Evolutionary conservation across 2,797 vertebrate species (phyloP).

Genomic region (Phalloptychus januarius): DNA sequence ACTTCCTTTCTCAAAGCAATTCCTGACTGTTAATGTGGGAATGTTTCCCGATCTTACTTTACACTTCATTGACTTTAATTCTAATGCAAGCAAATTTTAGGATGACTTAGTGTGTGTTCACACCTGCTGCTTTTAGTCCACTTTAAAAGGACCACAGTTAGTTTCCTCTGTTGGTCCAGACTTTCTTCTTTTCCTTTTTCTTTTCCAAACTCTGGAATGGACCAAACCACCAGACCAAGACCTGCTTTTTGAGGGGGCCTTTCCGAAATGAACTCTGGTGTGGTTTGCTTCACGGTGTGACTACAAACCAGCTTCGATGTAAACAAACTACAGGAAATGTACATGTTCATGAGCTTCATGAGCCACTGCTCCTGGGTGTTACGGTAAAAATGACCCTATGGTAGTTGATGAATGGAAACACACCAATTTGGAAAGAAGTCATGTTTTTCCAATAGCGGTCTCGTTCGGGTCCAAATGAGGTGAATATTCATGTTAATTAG

Average conservation of each 20-base stretch:
- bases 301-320: neutral
- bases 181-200: no score
- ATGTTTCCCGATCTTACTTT: constrained; percentile 10
- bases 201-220: no score
- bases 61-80: neutral
- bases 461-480: no score
- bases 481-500: no score
- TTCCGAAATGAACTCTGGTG: neutral
- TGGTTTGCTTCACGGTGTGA: neutral
- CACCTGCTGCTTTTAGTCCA: neutral
- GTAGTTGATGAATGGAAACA: no score
- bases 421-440: no score
- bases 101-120: neutral
- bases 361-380: no score
- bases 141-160: neutral
- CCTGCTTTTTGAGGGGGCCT: neutral
- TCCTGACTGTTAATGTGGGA: constrained; percentile 12
- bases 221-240: neutral
- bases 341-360: neutral
- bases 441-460: no score
- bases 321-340: neutral
- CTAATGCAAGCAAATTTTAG: neutral
- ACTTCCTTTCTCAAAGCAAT: constrained; percentile 32
- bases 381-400: no score
- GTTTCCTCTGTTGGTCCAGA: neutral